phyloP scores from a whole-genome alignment of 2,888 invertebrate species.

The Perithous albicinctus region DNA sequence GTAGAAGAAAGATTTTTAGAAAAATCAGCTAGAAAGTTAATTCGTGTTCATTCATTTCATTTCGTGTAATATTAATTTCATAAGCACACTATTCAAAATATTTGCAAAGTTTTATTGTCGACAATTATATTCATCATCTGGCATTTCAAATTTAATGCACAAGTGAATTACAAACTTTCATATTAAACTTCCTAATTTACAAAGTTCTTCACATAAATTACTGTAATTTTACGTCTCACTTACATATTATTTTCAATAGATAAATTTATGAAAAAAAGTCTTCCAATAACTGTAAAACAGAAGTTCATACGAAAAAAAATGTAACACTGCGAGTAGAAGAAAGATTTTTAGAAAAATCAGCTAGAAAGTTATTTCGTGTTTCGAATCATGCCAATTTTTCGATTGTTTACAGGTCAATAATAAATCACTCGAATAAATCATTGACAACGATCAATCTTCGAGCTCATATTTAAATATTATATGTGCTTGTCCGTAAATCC shows the following conservation, averaged over 20 bases:
- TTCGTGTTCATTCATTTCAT: not conserved
- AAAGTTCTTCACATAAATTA: no score
- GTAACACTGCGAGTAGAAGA: not conserved
- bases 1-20: slow-evolving; percentile 11
- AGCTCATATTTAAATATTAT: not conserved
- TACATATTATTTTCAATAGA: no score
- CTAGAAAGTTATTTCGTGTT: not conserved
- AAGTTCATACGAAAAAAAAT: no score
- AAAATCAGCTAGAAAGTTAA: not conserved
- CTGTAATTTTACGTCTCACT: no score
- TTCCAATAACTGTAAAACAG: no score
- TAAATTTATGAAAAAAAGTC: no score
- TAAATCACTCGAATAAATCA: not conserved
- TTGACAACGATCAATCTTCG: not conserved
- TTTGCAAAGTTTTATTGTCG: no score
- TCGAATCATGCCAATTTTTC: not conserved
- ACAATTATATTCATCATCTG: no score
- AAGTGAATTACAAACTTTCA: no score
- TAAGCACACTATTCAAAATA: no score
- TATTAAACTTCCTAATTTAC: no score
- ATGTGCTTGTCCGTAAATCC: slow-evolving; percentile 22
- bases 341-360: slow-evolving; percentile 1
- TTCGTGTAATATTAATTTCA: slow-evolving; percentile 3
- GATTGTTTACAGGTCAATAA: not conserved
- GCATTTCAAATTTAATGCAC: no score